A percentile compares a stretch with the other conserved stretches of the same genome.
Evolutionary conservation across 2,888 invertebrate species (phyloP).

Genomic region (Volucella inflata): DNA sequence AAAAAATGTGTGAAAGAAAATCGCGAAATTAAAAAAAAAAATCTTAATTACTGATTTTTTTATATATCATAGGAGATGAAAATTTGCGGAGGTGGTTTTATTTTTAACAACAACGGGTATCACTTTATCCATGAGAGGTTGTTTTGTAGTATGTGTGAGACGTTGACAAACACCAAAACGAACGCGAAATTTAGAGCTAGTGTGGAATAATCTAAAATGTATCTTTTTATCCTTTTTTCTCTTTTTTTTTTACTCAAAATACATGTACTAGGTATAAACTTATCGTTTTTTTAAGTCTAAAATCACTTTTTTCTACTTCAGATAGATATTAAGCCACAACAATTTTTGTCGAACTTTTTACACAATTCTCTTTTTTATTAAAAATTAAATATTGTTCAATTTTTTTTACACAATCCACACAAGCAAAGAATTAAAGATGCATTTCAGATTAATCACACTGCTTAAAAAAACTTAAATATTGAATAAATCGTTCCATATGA

Average conservation of each 20-base stretch:
- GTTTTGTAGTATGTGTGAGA: slow-evolving; percentile 49
- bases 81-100: slow-evolving; percentile 55
- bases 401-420: slow-evolving; percentile 21
- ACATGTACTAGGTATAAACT: background rate
- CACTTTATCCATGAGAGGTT: slow-evolving; percentile 55
- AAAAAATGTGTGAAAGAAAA: slow-evolving; percentile 74
- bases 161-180: slow-evolving; percentile 48
- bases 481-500: slow-evolving; percentile 42
- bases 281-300: background rate
- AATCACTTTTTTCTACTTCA: background rate
- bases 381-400: background rate
- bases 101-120: slow-evolving; percentile 57
- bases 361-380: slow-evolving; percentile 24
- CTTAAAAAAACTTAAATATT: slow-evolving; percentile 52
- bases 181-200: slow-evolving; percentile 35
- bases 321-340: background rate
- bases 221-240: slow-evolving; percentile 58
- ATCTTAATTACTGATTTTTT: slow-evolving; percentile 15
- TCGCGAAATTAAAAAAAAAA: slow-evolving; percentile 77
- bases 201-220: slow-evolving; percentile 50
- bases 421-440: slow-evolving; percentile 56
- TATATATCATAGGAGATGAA: slow-evolving; percentile 41
- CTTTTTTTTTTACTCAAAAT: slow-evolving; percentile 13
- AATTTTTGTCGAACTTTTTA: slow-evolving; percentile 7
- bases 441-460: slow-evolving; percentile 52